These are phyloP conservation scores for Adrianichthys oophorus DNA, from an alignment of 2,797 vertebrate species.

Conservation along the genomic window DNA sequence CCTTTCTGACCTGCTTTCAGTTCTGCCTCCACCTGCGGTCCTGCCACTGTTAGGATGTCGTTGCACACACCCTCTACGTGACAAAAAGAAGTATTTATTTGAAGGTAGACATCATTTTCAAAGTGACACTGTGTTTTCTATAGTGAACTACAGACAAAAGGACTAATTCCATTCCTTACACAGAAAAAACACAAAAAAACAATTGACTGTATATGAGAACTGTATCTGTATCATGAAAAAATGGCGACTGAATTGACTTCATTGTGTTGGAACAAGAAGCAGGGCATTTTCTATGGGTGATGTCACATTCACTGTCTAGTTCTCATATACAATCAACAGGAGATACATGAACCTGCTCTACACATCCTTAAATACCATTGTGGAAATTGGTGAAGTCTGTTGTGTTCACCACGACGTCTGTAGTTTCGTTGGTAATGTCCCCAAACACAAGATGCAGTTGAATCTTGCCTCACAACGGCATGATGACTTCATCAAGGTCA, in stretches of 20 bases:
- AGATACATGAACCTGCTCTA: not conserved
- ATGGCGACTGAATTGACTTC: too few relatives aligned
- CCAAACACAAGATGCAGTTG: constrained; percentile 66
- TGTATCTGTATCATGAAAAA: too few relatives aligned
- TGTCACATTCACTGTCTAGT: too few relatives aligned
- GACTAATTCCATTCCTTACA: too few relatives aligned
- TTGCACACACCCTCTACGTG: constrained; percentile 61
- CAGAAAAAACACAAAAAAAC: too few relatives aligned
- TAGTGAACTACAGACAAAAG: too few relatives aligned
- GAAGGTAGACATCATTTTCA: too few relatives aligned
- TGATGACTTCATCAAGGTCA: constrained; percentile 59
- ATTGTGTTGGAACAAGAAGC: too few relatives aligned
- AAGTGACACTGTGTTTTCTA: too few relatives aligned
- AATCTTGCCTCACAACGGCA: constrained; percentile 24
- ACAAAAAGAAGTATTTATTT: not conserved
- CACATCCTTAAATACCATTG: constrained; percentile 14
- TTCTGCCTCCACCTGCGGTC: constrained; percentile 39
- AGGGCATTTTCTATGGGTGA: too few relatives aligned
- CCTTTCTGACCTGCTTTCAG: constrained; percentile 51
- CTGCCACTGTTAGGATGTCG: constrained; percentile 60
- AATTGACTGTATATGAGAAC: too few relatives aligned
- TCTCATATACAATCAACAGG: too few relatives aligned
- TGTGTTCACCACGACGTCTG: constrained; percentile 70
- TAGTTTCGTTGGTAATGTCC: constrained; percentile 70
- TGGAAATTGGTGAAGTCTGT: constrained; percentile 60